Evolutionary conservation across 1,140 invertebrate genomes (phyloP).

Genomic region (Hetaerina americana): DNA sequence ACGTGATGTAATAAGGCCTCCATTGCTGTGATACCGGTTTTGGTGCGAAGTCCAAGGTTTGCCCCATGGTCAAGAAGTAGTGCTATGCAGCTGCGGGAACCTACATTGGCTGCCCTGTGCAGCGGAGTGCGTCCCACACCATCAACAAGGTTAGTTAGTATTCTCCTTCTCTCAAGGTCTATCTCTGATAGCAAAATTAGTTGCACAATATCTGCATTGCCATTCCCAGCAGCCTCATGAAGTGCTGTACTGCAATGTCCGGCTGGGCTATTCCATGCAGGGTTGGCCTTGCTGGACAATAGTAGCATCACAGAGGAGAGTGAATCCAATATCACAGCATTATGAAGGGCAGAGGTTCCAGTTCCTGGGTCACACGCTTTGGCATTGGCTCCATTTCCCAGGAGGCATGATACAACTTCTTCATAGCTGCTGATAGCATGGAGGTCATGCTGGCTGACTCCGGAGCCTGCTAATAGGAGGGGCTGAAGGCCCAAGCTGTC

Average conservation of each 20-base stretch:
- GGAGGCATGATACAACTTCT: constrained; percentile 15
- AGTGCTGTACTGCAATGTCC: constrained; percentile 27
- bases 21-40: constrained; percentile 17
- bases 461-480: constrained; percentile 22
- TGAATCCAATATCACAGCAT: constrained; percentile 31
- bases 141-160: background rate
- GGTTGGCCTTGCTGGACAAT: constrained; percentile 29
- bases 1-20: constrained; percentile 19
- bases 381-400: constrained; percentile 19
- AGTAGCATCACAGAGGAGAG: constrained; percentile 28
- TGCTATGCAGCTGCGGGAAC: constrained; percentile 20
- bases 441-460: background rate
- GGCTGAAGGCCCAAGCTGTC: constrained; percentile 31
- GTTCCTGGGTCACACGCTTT: constrained; percentile 19
- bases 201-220: constrained; percentile 19
- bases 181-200: constrained; percentile 1
- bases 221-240: constrained; percentile 29
- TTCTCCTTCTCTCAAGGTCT: background rate
- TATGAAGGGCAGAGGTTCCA: constrained; percentile 31
- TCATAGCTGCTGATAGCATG: constrained; percentile 14
- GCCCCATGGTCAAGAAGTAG: constrained; percentile 23
- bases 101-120: constrained; percentile 22
- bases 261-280: constrained; percentile 29
- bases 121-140: constrained; percentile 20
- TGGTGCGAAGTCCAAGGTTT: constrained; percentile 22